Evolutionary conservation across 2,888 invertebrate species (phyloP).

Genomic region (Erebia palarica): DNA sequence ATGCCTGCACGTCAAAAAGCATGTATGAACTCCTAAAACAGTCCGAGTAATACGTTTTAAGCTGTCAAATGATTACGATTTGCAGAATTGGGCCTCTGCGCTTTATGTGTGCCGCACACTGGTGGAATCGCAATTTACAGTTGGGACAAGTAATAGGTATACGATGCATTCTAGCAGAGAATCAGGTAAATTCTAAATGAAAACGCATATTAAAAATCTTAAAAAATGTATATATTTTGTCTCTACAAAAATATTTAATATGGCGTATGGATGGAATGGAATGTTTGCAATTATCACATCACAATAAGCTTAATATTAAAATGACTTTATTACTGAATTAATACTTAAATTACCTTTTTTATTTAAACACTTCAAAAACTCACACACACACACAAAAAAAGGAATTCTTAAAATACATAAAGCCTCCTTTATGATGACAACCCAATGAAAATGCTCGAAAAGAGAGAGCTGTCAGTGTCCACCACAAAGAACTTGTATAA

Average conservation of each 20-base stretch:
- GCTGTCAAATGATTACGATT: too few relatives aligned
- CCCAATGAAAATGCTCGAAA: background rate
- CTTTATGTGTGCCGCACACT: too few relatives aligned
- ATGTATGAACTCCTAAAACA: too few relatives aligned
- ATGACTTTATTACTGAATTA: slow-evolving; percentile 28
- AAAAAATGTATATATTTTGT: slow-evolving; percentile 42
- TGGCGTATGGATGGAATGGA: slow-evolving; percentile 70
- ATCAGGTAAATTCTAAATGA: slow-evolving; percentile 1
- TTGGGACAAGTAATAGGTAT: too few relatives aligned
- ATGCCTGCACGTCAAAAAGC: too few relatives aligned
- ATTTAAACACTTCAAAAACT: slow-evolving; percentile 26
- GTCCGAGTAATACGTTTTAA: too few relatives aligned
- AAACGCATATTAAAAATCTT: slow-evolving; percentile 39
- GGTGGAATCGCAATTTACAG: too few relatives aligned
- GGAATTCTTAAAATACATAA: background rate
- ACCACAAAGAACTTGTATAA: too few relatives aligned
- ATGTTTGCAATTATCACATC: slow-evolving; percentile 44
- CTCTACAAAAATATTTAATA: slow-evolving; percentile 59
- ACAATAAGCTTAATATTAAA: slow-evolving; percentile 37
- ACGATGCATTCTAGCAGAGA: too few relatives aligned
- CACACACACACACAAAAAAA: slow-evolving; percentile 31
- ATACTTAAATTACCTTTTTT: slow-evolving; percentile 8
- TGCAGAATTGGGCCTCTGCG: too few relatives aligned
- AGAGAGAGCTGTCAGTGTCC: background rate
- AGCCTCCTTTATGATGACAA: background rate